Conservation (phyloP, 2,797 vertebrate species). For the Scolopax bukidnonensis region DNA sequence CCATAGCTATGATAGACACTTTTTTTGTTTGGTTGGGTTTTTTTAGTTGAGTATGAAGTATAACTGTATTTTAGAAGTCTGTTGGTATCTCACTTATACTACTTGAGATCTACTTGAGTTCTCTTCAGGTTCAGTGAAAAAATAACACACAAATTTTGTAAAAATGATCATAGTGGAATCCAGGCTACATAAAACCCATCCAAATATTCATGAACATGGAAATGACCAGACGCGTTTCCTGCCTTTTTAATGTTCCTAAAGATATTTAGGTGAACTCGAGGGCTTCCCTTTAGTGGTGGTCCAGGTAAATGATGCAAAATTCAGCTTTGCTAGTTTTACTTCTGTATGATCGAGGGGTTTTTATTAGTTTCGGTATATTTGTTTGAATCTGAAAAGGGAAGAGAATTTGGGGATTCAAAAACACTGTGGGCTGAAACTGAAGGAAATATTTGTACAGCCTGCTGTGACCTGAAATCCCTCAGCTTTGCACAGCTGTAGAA, state of each 20-base stretch:
- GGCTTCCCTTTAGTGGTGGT: neutral
- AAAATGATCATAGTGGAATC: neutral
- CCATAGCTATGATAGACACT: neutral
- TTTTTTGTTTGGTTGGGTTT: neutral
- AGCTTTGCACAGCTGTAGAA: conserved; percentile 33
- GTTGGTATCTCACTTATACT: neutral
- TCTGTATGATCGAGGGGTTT: neutral
- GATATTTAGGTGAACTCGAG: neutral
- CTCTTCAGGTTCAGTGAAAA: neutral
- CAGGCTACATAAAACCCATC: neutral
- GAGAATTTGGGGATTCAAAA: neutral
- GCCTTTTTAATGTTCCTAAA: neutral
- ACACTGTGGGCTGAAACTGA: neutral
- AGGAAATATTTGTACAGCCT: neutral
- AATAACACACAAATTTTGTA: neutral
- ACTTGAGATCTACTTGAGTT: neutral
- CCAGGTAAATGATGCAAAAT: neutral
- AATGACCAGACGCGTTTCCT: neutral
- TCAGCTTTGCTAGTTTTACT: neutral
- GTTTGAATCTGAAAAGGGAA: neutral
- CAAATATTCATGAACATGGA: neutral
- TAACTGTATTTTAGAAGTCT: neutral
- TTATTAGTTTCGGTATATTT: neutral
- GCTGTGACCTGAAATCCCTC: conserved; percentile 17
- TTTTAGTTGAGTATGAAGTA: neutral